phyloP scores from a whole-genome alignment of 2,888 invertebrate species.

The Pterostichus niger region DNA sequence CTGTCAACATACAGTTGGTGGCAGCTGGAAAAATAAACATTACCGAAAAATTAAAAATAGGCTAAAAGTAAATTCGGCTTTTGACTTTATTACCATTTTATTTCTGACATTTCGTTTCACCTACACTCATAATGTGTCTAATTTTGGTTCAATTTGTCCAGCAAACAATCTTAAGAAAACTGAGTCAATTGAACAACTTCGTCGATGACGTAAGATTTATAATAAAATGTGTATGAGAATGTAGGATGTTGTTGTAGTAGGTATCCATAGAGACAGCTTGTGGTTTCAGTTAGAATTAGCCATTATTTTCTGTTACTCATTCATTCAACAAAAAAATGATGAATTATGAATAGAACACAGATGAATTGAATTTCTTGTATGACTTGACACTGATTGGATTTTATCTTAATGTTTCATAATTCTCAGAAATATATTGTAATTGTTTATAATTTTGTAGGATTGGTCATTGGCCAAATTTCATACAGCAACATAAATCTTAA shows the following conservation, averaged over 20 bases:
- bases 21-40: constrained; percentile 12
- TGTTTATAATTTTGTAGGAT: no score
- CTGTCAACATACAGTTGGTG: neutral
- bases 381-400: neutral
- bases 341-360: neutral
- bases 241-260: constrained; percentile 42
- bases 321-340: constrained; percentile 25
- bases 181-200: constrained; percentile 62
- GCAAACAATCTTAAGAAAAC: constrained; percentile 41
- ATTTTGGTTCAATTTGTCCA: constrained; percentile 1
- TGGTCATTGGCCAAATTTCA: no score
- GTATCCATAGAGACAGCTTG: constrained; percentile 32
- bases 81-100: neutral
- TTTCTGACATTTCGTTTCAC: neutral
- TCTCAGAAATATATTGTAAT: constrained; percentile 8
- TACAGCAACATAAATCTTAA: no score
- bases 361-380: constrained; percentile 23
- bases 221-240: constrained; percentile 59
- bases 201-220: constrained; percentile 58
- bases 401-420: neutral
- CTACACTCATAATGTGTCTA: constrained; percentile 4
- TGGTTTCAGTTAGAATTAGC: constrained; percentile 32
- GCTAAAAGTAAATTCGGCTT: neutral
- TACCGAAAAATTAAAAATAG: constrained; percentile 15
- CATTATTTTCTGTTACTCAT: constrained; percentile 34